Evolutionary conservation across 2,797 vertebrate species (phyloP).

Genomic region (Pseudotriccus pelzelni): DNA sequence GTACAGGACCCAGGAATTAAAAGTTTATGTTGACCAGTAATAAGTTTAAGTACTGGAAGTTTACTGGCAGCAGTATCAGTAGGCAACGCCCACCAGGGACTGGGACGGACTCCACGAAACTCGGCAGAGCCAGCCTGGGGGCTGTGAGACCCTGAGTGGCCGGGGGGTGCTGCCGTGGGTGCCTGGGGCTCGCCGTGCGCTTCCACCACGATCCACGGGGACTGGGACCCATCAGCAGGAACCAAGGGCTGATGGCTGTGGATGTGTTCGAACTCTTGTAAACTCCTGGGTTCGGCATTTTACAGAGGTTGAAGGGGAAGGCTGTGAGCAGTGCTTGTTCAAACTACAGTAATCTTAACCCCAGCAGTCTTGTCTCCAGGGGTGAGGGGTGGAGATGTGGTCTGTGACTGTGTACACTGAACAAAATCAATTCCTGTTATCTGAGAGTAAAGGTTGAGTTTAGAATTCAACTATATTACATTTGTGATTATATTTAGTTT

Average conservation of each 20-base stretch:
- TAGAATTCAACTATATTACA: neutral
- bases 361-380: rapidly evolving
- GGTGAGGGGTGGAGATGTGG: neutral
- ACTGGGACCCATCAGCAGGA: too few relatives aligned
- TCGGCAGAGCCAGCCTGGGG: too few relatives aligned
- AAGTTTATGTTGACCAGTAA: neutral
- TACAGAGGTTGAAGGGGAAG: neutral
- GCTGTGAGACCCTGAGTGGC: too few relatives aligned
- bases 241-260: rapidly evolving
- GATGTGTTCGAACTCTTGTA: neutral
- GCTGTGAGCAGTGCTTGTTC: neutral
- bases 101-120: neutral
- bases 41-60: neutral
- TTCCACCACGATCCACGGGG: rapidly evolving
- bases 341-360: neutral
- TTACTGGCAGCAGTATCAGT: rapidly evolving
- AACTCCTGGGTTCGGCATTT: neutral
- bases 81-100: rapidly evolving
- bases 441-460: neutral
- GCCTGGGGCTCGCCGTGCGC: rapidly evolving
- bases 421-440: neutral
- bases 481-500: neutral
- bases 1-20: rapidly evolving
- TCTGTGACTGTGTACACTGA: rapidly evolving
- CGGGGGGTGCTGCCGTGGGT: rapidly evolving